Conservation (phyloP, 2,113 vertebrate genomes). For the Muscicapa adusta region DNA sequence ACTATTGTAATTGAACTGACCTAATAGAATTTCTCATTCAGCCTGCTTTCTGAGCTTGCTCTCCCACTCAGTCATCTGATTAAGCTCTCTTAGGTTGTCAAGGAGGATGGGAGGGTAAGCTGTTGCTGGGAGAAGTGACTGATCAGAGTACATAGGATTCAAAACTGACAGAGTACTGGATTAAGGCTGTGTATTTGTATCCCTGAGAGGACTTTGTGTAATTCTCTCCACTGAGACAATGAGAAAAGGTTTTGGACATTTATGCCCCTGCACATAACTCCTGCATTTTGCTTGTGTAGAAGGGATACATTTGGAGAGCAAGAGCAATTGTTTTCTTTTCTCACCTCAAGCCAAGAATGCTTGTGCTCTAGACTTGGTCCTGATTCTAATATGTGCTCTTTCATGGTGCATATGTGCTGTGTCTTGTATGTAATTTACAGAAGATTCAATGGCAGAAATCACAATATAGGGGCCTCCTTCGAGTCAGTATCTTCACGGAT, state of each 20-base stretch:
- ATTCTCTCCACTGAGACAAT: neutral
- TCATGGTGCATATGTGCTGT: neutral
- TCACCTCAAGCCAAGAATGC: neutral
- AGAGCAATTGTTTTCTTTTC: neutral
- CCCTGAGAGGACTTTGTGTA: neutral
- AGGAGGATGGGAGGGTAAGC: neutral
- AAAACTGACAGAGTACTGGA: neutral
- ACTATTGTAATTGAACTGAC: neutral
- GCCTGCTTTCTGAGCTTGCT: neutral
- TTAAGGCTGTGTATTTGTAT: neutral
- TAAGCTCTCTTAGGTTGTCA: neutral
- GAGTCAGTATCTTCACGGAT: neutral
- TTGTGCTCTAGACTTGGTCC: neutral
- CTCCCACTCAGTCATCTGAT: neutral
- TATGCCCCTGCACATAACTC: rapidly evolving
- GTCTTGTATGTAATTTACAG: neutral
- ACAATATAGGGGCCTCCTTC: neutral
- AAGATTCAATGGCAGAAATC: neutral
- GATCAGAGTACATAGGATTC: neutral
- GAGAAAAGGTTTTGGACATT: neutral
- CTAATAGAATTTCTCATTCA: neutral
- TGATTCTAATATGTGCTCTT: neutral
- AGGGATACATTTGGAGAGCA: neutral
- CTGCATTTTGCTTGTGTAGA: neutral
- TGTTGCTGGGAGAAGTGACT: neutral